Evolutionary conservation across 2,797 vertebrate species (phyloP).

Genomic region (Sandelia bainsii): DNA sequence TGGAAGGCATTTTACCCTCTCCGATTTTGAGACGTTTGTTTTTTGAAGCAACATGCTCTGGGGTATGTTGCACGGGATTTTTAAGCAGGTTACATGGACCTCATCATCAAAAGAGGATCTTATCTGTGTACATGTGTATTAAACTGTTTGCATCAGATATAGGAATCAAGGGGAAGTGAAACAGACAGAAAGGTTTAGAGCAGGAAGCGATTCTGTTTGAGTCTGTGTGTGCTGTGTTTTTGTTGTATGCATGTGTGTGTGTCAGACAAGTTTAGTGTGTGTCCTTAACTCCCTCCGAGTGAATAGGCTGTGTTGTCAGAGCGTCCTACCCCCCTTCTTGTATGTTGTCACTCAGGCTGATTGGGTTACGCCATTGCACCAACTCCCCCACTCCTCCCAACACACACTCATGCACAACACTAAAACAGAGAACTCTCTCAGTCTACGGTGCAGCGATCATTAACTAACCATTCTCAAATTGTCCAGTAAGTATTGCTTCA

Average conservation of each 20-base stretch:
- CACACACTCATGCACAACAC: slow-evolving; percentile 39
- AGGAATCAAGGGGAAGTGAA: slow-evolving; percentile 54
- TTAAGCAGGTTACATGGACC: slow-evolving; percentile 21
- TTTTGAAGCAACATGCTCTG: slow-evolving; percentile 5
- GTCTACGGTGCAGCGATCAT: slow-evolving; percentile 51
- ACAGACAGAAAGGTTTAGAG: slow-evolving; percentile 17
- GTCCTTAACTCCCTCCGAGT: slow-evolving; percentile 66
- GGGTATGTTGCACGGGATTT: slow-evolving; percentile 14
- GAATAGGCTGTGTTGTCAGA: slow-evolving; percentile 78
- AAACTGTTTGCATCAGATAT: slow-evolving; percentile 22
- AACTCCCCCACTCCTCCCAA: slow-evolving; percentile 54
- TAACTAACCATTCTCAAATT: slow-evolving; percentile 48
- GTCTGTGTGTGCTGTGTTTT: slow-evolving; percentile 18
- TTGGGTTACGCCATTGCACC: slow-evolving; percentile 76
- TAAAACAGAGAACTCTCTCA: slow-evolving; percentile 50
- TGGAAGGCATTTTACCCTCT: slow-evolving; percentile 38
- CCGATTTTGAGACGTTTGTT: slow-evolving; percentile 28
- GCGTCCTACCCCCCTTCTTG: slow-evolving; percentile 57
- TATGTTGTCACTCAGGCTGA: slow-evolving; percentile 77
- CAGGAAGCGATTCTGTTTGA: slow-evolving; percentile 40
- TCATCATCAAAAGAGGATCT: slow-evolving; percentile 16
- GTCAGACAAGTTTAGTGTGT: slow-evolving; percentile 54
- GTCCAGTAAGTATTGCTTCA: slow-evolving; percentile 58
- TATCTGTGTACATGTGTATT: slow-evolving; percentile 11
- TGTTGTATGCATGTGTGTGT: slow-evolving; percentile 36